These are phyloP conservation scores for Pogonophryne albipinna DNA, from an alignment of 2,797 vertebrate genomes.

Conservation along the genomic window DNA sequence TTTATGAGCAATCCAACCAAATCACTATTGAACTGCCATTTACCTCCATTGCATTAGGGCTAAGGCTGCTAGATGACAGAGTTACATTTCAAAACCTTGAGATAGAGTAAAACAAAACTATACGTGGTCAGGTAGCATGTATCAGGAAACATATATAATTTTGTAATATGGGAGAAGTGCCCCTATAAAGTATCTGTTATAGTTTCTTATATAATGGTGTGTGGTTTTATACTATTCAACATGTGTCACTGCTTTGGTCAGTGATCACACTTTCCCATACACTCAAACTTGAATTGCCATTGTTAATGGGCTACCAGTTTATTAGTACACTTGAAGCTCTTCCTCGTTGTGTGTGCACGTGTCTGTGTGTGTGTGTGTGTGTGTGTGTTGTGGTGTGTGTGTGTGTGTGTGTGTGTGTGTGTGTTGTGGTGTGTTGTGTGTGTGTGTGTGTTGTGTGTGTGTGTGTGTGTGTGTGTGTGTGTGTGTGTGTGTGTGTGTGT, in stretches of 20 bases:
- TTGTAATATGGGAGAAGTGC: conserved; percentile 11
- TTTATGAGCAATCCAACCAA: neutral
- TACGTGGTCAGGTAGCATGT: neutral
- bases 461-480: conserved; percentile 19
- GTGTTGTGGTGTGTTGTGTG: too few relatives aligned
- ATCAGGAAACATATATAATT: neutral
- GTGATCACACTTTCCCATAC: conserved; percentile 9
- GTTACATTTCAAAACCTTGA: conserved; percentile 1
- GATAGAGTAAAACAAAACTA: neutral
- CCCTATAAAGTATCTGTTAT: neutral
- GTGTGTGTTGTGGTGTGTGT: too few relatives aligned
- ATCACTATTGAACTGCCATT: neutral
- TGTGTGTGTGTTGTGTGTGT: conserved; percentile 5
- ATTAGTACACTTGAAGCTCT: conserved; percentile 16
- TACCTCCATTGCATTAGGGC: neutral
- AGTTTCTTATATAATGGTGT: neutral
- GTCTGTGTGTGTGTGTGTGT: too few relatives aligned
- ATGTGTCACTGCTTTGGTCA: conserved; percentile 8
- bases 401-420: too few relatives aligned
- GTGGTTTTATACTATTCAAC: conserved; percentile 3
- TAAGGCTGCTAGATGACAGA: conserved; percentile 1
- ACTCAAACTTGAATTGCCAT: conserved; percentile 19
- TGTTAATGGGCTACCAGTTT: conserved; percentile 23
- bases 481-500: conserved; percentile 14
- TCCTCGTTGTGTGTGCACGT: neutral